Evolutionary conservation across 1,140 invertebrate species (phyloP), one percentile per base, ranked within the genome.

Genomic region (Zaprionus davidi): DNA sequence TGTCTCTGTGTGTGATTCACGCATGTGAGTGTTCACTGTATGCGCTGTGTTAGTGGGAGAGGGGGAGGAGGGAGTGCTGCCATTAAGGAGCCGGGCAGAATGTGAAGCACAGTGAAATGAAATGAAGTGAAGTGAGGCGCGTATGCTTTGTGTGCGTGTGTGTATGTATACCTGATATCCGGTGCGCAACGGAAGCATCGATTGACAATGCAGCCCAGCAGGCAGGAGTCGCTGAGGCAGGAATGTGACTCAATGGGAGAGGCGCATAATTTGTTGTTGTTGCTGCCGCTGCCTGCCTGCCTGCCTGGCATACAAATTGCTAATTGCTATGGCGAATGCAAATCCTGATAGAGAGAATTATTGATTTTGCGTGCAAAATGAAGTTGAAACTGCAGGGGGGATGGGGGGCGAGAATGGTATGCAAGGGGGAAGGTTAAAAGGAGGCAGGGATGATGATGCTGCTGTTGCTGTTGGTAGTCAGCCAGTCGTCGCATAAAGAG

Each of bases 261-360:
- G 51, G 46, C 20, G 26, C 9, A 65, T 56, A 68, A 73, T 62
- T 58, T 56, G 53, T 56, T 56, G 53, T 28, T 65, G 58, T 31
- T 44, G 34, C 22, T 46, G 66, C 56, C 51, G 49, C 41, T 15
- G 17, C 26, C 28, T 28, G 26, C 26, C 26, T 28, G 15, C 63
- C 38, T 71, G 68, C 24, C 67, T 77, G 64, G 75, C 59, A 78
- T 78, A 74, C 65, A 67, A 78, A 78, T 71, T 76, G 73, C 69
- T 76, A 71, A 76, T 76, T 71, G 68, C 53, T 57, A 57, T n/a
- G 68, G 13, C 36, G 22, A 71, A 76, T 71, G 70, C 69, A 88
- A 85, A 90, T 90, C 81, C 81, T 84, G 75, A 81, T 90, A 79
- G 78, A 79, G 78, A 79, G 80, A 90, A 76, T 84, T 88, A 88